phyloP scores from a whole-genome alignment of 2,888 invertebrate species.

The Crematogaster levior region DNA sequence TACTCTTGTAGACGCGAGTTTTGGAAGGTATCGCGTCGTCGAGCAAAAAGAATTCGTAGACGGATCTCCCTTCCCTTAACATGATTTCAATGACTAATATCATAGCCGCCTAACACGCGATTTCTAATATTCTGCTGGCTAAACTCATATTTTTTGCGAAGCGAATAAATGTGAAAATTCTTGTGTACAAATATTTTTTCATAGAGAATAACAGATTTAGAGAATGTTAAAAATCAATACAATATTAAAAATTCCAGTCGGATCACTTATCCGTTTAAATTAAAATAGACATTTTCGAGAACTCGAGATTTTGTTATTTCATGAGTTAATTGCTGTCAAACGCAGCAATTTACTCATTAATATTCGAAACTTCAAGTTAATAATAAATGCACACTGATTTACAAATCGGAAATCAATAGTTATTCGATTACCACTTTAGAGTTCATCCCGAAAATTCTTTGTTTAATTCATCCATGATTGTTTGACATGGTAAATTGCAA shows the following conservation, averaged over 20 bases:
- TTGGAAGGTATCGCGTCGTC: conserved; percentile 48
- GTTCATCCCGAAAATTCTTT: background rate
- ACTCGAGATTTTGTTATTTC: background rate
- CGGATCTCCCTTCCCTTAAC: conserved; percentile 25
- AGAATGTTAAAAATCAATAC: background rate
- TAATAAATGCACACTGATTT: background rate
- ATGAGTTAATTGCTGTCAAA: background rate
- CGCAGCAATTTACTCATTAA: background rate
- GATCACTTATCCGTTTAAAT: background rate
- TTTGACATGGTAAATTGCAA: background rate
- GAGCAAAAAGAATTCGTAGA: conserved; percentile 36
- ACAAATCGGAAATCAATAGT: background rate
- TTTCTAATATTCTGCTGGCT: background rate
- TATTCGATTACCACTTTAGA: background rate
- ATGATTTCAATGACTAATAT: conserved; percentile 53
- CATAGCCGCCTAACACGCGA: background rate
- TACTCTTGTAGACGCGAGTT: conserved; percentile 35
- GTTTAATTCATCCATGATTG: background rate
- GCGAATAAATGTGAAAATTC: background rate
- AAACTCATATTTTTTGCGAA: background rate
- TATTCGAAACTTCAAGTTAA: background rate
- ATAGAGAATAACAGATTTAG: too few relatives aligned
- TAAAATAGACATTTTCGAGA: background rate
- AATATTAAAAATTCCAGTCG: background rate
- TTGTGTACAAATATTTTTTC: background rate